phyloP scores from a whole-genome alignment of 2,888 invertebrate genomes.

The Embidobia sp. region DNA sequence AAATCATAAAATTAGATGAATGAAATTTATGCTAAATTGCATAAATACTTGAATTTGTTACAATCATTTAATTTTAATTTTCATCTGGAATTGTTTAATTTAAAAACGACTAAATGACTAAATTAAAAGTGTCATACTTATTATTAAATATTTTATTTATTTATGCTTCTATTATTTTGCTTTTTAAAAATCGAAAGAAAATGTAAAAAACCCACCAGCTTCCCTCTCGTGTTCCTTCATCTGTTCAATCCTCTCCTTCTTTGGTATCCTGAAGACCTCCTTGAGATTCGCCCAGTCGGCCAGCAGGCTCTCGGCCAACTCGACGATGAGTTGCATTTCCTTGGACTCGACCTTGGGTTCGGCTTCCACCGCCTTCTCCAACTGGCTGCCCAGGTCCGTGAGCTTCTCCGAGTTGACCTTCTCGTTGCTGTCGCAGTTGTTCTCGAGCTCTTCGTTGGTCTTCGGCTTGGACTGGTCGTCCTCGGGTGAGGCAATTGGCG shows the following conservation, averaged over 20 bases:
- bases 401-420: conserved; percentile 65
- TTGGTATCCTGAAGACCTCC: conserved; percentile 94
- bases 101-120: no score
- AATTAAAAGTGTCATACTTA: no score
- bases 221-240: conserved; percentile 97
- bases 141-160: no score
- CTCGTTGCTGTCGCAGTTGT: conserved; percentile 71
- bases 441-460: conserved; percentile 70
- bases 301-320: conserved; percentile 85
- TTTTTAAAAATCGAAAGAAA: no score
- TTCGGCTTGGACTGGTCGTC: conserved; percentile 74
- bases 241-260: conserved; percentile 95
- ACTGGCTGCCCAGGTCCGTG: conserved; percentile 65
- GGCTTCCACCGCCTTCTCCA: conserved; percentile 67
- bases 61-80: no score
- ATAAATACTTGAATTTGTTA: no score
- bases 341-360: conserved; percentile 69
- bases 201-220: conserved; percentile 84
- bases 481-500: conserved; percentile 77
- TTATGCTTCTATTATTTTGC: no score
- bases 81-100: no score
- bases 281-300: conserved; percentile 89
- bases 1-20: no score
- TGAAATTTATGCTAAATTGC: no score
- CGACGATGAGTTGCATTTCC: conserved; percentile 75